A percentile compares a stretch with the other conserved stretches of the same genome.
Conservation (phyloP, 2,113 vertebrate genomes). For the Condylura cristata region DNA sequence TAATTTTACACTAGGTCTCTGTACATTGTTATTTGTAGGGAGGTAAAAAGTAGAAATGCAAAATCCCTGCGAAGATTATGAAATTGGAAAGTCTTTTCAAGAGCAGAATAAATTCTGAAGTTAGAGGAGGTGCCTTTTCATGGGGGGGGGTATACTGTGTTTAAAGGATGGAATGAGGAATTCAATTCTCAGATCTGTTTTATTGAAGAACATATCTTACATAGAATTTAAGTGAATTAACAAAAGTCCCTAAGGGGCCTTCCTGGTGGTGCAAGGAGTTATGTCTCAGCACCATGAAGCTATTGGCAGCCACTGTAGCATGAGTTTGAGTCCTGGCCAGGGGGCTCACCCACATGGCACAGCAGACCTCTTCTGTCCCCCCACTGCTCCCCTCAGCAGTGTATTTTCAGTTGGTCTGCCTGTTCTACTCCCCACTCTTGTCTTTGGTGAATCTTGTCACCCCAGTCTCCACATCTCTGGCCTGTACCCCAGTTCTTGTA, state of each 20-base stretch:
- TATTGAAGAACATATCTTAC: neutral
- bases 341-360: too few species aligned
- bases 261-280: too few species aligned
- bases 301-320: too few species aligned
- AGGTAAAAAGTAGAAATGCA: constrained; percentile 22
- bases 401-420: too few species aligned
- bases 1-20: constrained; percentile 9
- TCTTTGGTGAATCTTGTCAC: too few species aligned
- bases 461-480: too few species aligned
- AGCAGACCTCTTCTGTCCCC: too few species aligned
- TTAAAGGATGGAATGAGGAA: constrained; percentile 17
- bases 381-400: too few species aligned
- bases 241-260: neutral
- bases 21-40: neutral
- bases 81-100: neutral
- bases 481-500: too few species aligned
- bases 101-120: neutral
- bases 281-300: too few species aligned
- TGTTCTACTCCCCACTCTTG: too few species aligned
- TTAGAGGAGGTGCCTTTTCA: neutral
- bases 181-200: constrained; percentile 30
- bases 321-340: too few species aligned
- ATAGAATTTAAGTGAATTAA: neutral
- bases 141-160: neutral
- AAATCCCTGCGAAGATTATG: neutral